Evolutionary conservation across 2,113 vertebrate species (phyloP), one percentile per base, ranked within the genome.

Genomic region (Bombycilla garrulus): DNA sequence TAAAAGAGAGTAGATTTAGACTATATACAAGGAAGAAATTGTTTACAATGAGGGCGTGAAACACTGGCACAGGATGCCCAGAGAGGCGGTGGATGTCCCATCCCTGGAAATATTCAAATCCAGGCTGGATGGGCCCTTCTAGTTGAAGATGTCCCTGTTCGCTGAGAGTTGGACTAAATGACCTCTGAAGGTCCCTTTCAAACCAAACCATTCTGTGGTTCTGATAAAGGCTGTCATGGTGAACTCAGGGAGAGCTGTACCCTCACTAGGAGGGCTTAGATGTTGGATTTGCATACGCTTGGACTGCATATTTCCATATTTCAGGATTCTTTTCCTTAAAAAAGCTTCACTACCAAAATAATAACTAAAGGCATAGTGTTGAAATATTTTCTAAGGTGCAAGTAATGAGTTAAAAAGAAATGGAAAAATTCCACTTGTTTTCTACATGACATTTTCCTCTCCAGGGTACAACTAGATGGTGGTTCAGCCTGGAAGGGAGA

Each of bases 341-440:
- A 79, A 60, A 38, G 2, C 22, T 57, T 19, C 11, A 57, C 7
- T 16, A 29, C 17, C 42, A 22, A 65, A 77, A 69, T 33, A 77
- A 23, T 6, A 28, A 40, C 14, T 47, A 29, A 17, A n/a, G 24
- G 3, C 5, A 5, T 5, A 8, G 4, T 2, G 6, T 22, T 47
- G 10, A 86, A 91, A 81, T 3, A 4, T 73, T 70, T 86, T 28
- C 23, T 42, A 28, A 57, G 12, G 44, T 1, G 1, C 65, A 54
- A 82, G 9, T 12, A 80, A 82, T 14, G 48, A 69, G 8, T 90
- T 58, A 85, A 90, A 87, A 88, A 65, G 7, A 83, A 88, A 47
- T 4, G 10, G 18, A 25, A 62, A 77, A 58, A 28, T 18, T 50
- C 40, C 15, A 14, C 25, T 18, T 21, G 7, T 56, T 82, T 87